Conservation (phyloP, 1,140 invertebrate genomes). For the Brachionus paranguensis region DNA sequence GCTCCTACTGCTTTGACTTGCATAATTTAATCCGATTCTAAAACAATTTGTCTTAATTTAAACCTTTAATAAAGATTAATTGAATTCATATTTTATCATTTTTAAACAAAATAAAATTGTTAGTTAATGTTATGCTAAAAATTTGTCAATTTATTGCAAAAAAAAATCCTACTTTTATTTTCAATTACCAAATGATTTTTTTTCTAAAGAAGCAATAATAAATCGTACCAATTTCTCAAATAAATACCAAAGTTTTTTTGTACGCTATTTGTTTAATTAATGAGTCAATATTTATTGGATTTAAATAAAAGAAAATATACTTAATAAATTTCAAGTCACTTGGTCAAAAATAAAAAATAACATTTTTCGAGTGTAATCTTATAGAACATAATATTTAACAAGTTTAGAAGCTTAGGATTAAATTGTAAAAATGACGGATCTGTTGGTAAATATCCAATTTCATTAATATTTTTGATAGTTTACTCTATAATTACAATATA, state of each 20-base stretch:
- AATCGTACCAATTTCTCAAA: background rate
- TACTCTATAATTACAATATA: background rate
- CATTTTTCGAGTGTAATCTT: background rate
- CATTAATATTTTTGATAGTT: background rate
- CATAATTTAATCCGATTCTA: too few relatives aligned
- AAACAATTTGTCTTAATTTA: too few relatives aligned
- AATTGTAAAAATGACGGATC: background rate
- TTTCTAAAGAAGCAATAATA: too few relatives aligned
- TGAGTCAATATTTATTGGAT: background rate
- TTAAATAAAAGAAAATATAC: background rate
- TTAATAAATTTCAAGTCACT: background rate
- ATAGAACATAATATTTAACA: background rate
- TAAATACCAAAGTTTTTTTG: background rate
- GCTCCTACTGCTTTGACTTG: too few relatives aligned
- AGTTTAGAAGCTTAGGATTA: background rate
- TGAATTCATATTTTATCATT: too few relatives aligned
- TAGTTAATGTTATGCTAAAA: too few relatives aligned
- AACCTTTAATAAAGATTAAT: too few relatives aligned
- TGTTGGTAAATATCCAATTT: background rate
- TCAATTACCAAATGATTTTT: too few relatives aligned
- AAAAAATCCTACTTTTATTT: too few relatives aligned
- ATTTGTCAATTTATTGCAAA: too few relatives aligned
- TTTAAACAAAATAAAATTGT: too few relatives aligned
- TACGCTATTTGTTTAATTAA: background rate
- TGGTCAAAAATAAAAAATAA: background rate